Base-by-base conservation (phyloP, 1,140 invertebrate species). In the Centruroides vittatus region DNA sequence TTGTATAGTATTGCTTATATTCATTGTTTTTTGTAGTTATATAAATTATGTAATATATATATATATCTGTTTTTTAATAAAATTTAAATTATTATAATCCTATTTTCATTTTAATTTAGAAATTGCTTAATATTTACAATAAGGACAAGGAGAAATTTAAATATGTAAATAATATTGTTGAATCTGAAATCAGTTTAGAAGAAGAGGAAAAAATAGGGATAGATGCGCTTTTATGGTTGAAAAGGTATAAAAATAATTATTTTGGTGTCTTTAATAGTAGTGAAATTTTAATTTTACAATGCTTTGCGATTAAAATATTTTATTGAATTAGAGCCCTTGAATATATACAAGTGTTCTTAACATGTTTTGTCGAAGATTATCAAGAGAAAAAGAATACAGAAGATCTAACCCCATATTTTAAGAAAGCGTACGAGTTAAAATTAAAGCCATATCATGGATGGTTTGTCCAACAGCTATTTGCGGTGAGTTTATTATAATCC, bases 171-270 rank as follows among this genome's bases (percentile, higher is more conserved):
- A 80, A 84, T 69, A 77, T 86, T 73, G 79, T 86, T 65, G 67
- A 81, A 52, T 71, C 73, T 47, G 83, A 84, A 71, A 73, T 78
- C 68, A 65, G 70, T 48, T 70, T 71, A 55, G 75, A 78, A 35
- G 68, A 69, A 48, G 13, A n/a, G 34, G 35, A 52, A 41, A 13
- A 57, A 51, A 67, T 77, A 61, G 81, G 78, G 35, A 76, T 76
- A 47, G 81, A 84, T 70, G 79, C 83, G 66, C 71, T 84, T 52
- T 66, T 84, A 49, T 85, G 84, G 84, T 72, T 85, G n/a, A 80
- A 78, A 70, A 82, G 83, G 83, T 84, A 72, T 65, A 11, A 11
- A 10, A 55, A 13, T 50, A 11, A 35, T 35, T 34, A 53, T 59
- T 46, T n/a, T n/a, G n/a, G n/a, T n/a, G 12, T 35, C 23, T 35